Percentiles rank a stretch among this genome's conserved stretches.
phyloP scores from a whole-genome alignment of 2,797 vertebrate species.

The Sebastes steindachneri region DNA sequence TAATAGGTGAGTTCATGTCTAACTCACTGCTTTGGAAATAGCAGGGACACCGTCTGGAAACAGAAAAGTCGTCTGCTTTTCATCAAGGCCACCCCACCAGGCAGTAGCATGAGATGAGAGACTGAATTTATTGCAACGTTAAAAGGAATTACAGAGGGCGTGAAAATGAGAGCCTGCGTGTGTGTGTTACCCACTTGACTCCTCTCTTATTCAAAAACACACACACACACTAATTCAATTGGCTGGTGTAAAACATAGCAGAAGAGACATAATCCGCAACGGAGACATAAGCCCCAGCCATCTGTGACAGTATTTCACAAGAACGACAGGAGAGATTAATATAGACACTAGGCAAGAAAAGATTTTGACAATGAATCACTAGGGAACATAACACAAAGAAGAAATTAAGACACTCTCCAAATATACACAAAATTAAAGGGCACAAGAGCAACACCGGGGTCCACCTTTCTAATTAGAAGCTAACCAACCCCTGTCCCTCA shows the following conservation, averaged over 20 bases:
- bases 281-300: slow-evolving; percentile 7
- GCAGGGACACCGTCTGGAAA: slow-evolving; percentile 46
- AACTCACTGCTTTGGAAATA: slow-evolving; percentile 44
- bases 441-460: neutral
- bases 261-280: slow-evolving; percentile 17
- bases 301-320: slow-evolving; percentile 30
- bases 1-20: slow-evolving; percentile 69
- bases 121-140: slow-evolving; percentile 61
- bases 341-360: neutral
- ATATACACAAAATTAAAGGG: neutral
- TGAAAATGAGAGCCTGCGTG: slow-evolving; percentile 50
- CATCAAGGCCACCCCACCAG: slow-evolving; percentile 60
- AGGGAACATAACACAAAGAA: neutral
- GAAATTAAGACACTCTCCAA: neutral
- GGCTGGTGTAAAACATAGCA: slow-evolving; percentile 19
- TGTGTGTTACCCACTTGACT: slow-evolving; percentile 10
- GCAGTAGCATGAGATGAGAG: slow-evolving; percentile 55
- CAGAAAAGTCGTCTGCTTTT: slow-evolving; percentile 71
- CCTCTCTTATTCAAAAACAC: slow-evolving; percentile 10
- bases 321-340: neutral
- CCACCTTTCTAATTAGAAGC: neutral
- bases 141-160: slow-evolving; percentile 65
- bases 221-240: neutral
- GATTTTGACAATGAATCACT: neutral
- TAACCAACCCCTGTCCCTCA: neutral